These are phyloP conservation scores for Acanthoscelides obtectus DNA, from an alignment of 2,888 invertebrate species.

Conservation along the genomic window DNA sequence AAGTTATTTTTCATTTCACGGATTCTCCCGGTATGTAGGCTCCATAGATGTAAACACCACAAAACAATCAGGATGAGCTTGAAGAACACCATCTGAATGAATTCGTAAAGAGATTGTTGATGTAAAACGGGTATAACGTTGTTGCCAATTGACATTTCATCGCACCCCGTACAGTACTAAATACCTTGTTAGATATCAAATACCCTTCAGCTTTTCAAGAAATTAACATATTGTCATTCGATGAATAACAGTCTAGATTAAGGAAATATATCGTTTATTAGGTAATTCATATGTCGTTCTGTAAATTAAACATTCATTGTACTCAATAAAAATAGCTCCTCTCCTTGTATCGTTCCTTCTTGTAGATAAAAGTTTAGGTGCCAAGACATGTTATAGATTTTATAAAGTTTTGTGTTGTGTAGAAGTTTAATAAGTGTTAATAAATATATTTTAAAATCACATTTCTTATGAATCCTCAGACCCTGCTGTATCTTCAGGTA, in stretches of 20 bases:
- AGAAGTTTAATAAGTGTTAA: constrained; percentile 23
- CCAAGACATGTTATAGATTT: constrained; percentile 8
- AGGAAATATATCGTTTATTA: neutral
- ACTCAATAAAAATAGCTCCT: neutral
- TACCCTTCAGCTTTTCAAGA: too few species aligned
- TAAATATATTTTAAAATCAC: constrained; percentile 16
- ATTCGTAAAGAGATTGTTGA: too few species aligned
- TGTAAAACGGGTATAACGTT: too few species aligned
- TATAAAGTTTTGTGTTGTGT: constrained; percentile 13
- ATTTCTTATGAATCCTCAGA: constrained; percentile 28
- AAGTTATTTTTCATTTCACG: too few species aligned
- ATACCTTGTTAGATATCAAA: neutral
- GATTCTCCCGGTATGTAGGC: too few species aligned
- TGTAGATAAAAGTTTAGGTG: constrained; percentile 10
- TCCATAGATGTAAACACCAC: too few species aligned
- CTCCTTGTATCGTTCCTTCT: neutral
- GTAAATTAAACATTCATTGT: constrained; percentile 3
- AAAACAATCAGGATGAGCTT: too few species aligned
- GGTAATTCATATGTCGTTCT: neutral
- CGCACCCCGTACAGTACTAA: neutral
- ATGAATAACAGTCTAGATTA: neutral
- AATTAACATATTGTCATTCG: too few species aligned
- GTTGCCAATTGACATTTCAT: neutral
- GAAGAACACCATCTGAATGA: too few species aligned
- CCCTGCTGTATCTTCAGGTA: constrained; percentile 47